These are phyloP conservation scores for Tachuris rubrigastra DNA, from an alignment of 2,113 vertebrate genomes.

Conservation along the genomic window DNA sequence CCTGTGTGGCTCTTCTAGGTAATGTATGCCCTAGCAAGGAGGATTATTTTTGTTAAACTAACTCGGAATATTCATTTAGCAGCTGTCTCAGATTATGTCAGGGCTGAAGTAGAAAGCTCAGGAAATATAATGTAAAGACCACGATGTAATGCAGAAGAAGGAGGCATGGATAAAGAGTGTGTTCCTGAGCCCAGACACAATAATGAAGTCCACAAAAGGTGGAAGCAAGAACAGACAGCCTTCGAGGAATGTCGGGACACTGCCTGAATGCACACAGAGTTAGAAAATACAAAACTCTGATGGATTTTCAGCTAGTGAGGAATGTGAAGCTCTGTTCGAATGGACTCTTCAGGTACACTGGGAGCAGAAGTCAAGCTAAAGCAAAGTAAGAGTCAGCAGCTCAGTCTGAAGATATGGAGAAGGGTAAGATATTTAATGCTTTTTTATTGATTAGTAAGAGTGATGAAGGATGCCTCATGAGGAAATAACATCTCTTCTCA, in stretches of 20 bases:
- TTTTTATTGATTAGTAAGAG: not conserved
- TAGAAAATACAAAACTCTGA: not conserved
- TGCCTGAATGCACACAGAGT: not conserved
- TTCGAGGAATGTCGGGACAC: not conserved
- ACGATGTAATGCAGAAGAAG: fast-evolving
- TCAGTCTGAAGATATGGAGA: not conserved
- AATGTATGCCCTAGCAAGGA: not conserved
- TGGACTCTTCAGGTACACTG: not conserved
- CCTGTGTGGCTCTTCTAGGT: not conserved
- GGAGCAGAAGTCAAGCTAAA: not conserved
- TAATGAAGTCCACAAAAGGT: not conserved
- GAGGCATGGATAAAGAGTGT: not conserved
- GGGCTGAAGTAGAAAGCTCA: not conserved
- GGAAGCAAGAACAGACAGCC: not conserved
- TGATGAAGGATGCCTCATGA: not conserved
- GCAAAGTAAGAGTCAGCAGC: not conserved
- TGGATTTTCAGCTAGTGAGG: not conserved
- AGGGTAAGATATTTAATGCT: not conserved
- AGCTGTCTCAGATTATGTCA: not conserved
- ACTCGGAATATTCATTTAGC: not conserved
- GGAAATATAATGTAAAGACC: not conserved
- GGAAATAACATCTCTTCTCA: not conserved
- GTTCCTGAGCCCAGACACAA: not conserved
- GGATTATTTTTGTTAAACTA: not conserved
- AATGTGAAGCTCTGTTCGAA: not conserved